Evolutionary conservation across 92 coral and sea anemone genomes (phyloP), one percentile per base, ranked within the genome.

Genomic region (Bergia puertoricense): DNA sequence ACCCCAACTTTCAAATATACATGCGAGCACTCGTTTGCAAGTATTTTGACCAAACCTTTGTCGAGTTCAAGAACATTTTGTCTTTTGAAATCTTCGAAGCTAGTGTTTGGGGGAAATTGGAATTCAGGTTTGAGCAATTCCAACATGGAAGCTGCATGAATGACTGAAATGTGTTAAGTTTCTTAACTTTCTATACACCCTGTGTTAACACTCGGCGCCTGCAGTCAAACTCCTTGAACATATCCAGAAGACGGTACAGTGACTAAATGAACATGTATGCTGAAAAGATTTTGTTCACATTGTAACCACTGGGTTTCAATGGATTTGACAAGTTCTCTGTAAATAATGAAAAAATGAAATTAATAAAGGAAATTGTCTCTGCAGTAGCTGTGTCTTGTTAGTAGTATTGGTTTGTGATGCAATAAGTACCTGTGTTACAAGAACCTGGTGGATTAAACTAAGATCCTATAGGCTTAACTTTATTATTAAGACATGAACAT

Each of bases 271-370:
- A 62, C 23, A 62, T 2, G 6, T 18, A 62, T 2, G 6, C 59
- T 54, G 59, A 10, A 46, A 54, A 54, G 69, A 62, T 23, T 62
- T 62, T 22, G 69, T 0, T 62, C 16, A 11, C 18, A 8, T 18
- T 0, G 30, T 62, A 16, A 23, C 69, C 7, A 23, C 69, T 62
- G 0, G 23, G 30, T 62, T 62, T 62, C 69, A 62, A 16, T 43
- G 44, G 80, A 40, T 76, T 20, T 76, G 80, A 40, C 80, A 76
- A 76, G 42, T 45, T 76, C n/a, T 76, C 54, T 76, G 80, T 76
- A 76, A 76, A 76, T 76, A 76, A 76, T 41, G 80, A 76, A 40
- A 11, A 39, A 75, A 75, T 75, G 79, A 76, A 74, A 76, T 76
- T 2, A 76, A 76, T 76, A 76, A 76, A 76, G n/a, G 80, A 42